Conservation (phyloP, 2,888 invertebrate genomes). For the Megalurothrips usitatus region DNA sequence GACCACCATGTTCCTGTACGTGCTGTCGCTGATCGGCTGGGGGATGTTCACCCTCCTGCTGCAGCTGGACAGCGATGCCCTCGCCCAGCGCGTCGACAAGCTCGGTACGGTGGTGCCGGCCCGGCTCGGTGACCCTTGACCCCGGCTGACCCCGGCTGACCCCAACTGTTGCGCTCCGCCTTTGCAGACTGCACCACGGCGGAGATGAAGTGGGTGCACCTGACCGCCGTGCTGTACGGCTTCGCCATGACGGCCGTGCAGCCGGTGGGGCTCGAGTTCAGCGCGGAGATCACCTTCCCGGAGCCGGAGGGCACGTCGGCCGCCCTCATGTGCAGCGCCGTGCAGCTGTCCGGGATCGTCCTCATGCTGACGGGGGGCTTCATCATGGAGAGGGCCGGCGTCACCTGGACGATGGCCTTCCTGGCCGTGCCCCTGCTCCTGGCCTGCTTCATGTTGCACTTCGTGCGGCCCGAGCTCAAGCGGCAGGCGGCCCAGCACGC, state of each 20-base stretch:
- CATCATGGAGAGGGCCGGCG: conserved; percentile 2
- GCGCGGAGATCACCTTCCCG: conserved; percentile 7
- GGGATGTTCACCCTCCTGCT: neutral
- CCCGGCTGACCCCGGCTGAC: no score
- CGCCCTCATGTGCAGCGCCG: neutral
- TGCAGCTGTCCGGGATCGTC: conserved; percentile 2
- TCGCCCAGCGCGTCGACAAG: no score
- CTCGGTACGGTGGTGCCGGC: no score
- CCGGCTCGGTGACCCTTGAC: no score
- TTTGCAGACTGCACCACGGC: neutral
- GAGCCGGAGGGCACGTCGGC: conserved; percentile 14
- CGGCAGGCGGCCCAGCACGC: conserved; percentile 1
- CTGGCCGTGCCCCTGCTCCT: neutral
- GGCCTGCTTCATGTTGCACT: neutral
- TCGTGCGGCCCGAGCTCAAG: conserved; percentile 4
- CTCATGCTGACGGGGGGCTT: neutral
- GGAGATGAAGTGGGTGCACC: neutral
- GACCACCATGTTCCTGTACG: neutral
- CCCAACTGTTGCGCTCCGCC: no score
- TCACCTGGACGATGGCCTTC: neutral
- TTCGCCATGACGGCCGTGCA: conserved; percentile 15
- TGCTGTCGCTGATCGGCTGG: neutral
- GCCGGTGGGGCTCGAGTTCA: conserved; percentile 6
- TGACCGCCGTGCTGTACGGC: neutral
- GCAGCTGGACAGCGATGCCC: neutral